A percentile compares a stretch with the other conserved stretches of the same genome.
phyloP scores from a whole-genome alignment of 2,113 vertebrate species.

The Litocranius walleri region DNA sequence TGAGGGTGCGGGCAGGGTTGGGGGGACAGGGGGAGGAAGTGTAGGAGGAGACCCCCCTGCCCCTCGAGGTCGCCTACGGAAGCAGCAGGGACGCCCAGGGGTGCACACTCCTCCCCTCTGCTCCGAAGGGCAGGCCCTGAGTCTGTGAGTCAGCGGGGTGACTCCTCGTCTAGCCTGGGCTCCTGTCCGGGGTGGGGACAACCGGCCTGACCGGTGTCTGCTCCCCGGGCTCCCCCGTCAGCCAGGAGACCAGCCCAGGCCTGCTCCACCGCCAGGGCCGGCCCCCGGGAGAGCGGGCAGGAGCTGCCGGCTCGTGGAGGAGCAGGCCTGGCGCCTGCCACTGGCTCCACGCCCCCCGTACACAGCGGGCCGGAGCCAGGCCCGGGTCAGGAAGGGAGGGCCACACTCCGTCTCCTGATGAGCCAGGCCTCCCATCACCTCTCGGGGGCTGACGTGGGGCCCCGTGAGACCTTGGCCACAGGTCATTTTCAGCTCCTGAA shows the following conservation, averaged over 20 bases:
- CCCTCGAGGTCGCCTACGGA: background rate
- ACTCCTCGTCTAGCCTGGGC: background rate
- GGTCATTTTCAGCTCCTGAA: background rate
- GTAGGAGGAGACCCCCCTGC: background rate
- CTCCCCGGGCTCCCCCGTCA: background rate
- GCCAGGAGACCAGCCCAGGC: background rate
- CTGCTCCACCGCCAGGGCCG: background rate
- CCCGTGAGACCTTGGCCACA: background rate
- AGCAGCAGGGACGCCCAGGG: too few relatives aligned
- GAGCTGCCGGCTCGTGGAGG: background rate
- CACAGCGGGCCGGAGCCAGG: too few relatives aligned
- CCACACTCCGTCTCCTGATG: background rate
- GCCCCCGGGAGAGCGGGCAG: background rate
- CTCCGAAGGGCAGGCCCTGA: background rate
- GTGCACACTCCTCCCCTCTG: background rate
- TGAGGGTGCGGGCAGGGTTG: too few relatives aligned
- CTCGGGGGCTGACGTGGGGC: rapidly evolving
- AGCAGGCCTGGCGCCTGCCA: background rate
- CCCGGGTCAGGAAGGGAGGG: background rate
- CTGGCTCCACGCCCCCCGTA: background rate
- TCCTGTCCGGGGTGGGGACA: background rate
- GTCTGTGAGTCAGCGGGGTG: background rate
- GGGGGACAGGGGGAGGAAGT: background rate
- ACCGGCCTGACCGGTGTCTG: background rate
- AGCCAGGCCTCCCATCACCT: background rate